Base-by-base conservation (phyloP, 1,140 invertebrate species). In the Colletes latitarsis region DNA sequence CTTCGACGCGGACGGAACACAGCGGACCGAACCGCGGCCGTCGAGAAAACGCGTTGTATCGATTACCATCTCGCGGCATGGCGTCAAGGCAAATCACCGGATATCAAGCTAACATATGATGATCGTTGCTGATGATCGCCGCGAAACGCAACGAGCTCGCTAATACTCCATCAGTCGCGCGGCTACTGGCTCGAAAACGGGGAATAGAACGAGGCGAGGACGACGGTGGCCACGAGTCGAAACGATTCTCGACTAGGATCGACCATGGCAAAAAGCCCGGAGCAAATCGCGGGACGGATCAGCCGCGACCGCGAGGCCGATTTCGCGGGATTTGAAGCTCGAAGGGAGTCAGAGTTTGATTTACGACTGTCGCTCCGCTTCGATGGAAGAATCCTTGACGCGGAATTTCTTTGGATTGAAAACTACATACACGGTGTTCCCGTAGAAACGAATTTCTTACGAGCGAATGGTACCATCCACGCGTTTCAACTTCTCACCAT, bases 81-180 rank as follows among this genome's bases (percentile, higher is more conserved):
- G 84, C 84, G 88, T 89, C 82, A 83, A 77, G 83, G 88, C 89
- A 91, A 92, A 92, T 92, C 89, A 88, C 85, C 86, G 85, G 90
- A 89, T 92, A 91, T 92, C 91, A 92, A 91, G 89, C 90, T 92
- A 88, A 92, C 91, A 90, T 92, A 92, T 90, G 91, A 92, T 92
- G 91, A 92, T 92, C 91, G 91, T 90, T 89, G 90, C 89, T 91
- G 91, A 79, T 73, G 77, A 55, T 73, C 68, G 57, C 72, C 86
- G 88, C 88, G 90, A 90, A 91, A 89, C 83, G 88, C 87, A 90
- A 91, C 88, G 88, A 83, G 88, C 87, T 81, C 82, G 86, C 87
- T 92, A 91, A 92, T 91, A 90, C 88, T 84, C 82, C 88, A 83
- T 86, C 82, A 87, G 73, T 57, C 74, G 57, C 17, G 30, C 15